Base-by-base conservation (phyloP, 2,888 invertebrate genomes). In the Flexamia atlantica region DNA sequence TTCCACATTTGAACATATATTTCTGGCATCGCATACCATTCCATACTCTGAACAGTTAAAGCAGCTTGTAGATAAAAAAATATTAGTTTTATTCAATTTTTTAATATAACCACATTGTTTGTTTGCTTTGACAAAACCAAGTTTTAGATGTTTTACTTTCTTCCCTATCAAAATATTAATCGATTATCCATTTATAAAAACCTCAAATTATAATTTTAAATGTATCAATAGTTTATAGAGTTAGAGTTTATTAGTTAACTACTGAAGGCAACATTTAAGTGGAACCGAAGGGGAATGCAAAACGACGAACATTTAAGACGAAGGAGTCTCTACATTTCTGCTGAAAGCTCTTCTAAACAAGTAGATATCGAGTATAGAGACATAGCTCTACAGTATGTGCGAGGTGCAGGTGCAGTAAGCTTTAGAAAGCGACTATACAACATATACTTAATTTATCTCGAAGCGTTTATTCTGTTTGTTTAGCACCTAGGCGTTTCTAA, bases 331-430 rank as follows among this genome's bases (percentile, higher is more conserved):
- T 79, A 79, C 79, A 17, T 36, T 3, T 30, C n/a, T 76, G 76
- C 46, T 28, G 40, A 10, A 53, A 57, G 79, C 57, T 57, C 4
- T 17, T 79, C 79, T 79, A 79, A 30, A 79, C 79, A 79, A 79
- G 25, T 57, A 57, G 76, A 76, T 79, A 20, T 79, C 50, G 79
- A 79, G 25, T 79, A 57, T 50, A 76, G 50, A 76, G 79, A 79
- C 79, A 72, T 20, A 83, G 82, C 82, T 53, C 82, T 81, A 84
- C 81, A 76, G 80, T 72, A 72, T 68, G 84, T 84, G 84, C 84
- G 74, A 40, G 74, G 84, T 84, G 84, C 81, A 64, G 23, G 82
- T 83, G 82, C 82, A 83, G 72, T 23, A 83, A 83, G 82, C 82
- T 83, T 57, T 53, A 70, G 53, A 50, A 82, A 83, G 82, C 82